These are phyloP conservation scores for Aleiodes sp. DNA, from an alignment of 1,140 invertebrate species.

Conservation along the genomic window DNA sequence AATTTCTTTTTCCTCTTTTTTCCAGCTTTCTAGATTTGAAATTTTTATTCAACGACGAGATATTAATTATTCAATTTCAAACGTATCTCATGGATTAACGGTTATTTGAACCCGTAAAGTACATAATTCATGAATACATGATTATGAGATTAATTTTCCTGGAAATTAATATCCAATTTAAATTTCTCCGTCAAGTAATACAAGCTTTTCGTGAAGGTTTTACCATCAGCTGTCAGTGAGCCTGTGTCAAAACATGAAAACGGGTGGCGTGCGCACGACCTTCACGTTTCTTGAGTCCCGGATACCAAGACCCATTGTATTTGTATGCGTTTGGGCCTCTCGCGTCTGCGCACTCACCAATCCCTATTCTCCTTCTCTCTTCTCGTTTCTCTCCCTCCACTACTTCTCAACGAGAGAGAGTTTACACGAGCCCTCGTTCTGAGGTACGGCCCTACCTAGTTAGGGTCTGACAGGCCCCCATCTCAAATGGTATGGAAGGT, in stretches of 20 bases:
- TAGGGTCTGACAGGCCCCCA: constrained; percentile 59
- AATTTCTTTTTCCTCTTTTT: too few species aligned
- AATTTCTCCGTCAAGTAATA: not conserved
- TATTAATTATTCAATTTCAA: too few species aligned
- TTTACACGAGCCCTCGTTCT: not conserved
- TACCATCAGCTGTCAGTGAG: constrained; percentile 45
- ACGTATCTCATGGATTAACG: too few species aligned
- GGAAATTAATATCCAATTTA: too few species aligned
- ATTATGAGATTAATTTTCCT: too few species aligned
- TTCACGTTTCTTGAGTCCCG: constrained; percentile 35
- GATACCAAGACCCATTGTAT: constrained; percentile 43
- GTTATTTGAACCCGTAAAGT: too few species aligned
- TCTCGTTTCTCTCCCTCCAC: constrained; percentile 6
- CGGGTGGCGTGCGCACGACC: constrained; percentile 24
- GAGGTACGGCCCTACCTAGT: constrained; percentile 53
- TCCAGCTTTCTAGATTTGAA: too few species aligned
- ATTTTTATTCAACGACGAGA: too few species aligned
- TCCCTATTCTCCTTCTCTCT: too few species aligned
- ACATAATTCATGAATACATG: too few species aligned
- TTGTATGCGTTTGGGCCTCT: not conserved
- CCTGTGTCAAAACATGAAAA: constrained; percentile 62
- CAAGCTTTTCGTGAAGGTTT: not conserved
- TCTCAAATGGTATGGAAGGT: constrained; percentile 51
- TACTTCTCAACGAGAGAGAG: not conserved
- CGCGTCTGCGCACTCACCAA: not conserved